Evolutionary conservation across 2,797 vertebrate genomes (phyloP).

Genomic region (Podargus strigoides): DNA sequence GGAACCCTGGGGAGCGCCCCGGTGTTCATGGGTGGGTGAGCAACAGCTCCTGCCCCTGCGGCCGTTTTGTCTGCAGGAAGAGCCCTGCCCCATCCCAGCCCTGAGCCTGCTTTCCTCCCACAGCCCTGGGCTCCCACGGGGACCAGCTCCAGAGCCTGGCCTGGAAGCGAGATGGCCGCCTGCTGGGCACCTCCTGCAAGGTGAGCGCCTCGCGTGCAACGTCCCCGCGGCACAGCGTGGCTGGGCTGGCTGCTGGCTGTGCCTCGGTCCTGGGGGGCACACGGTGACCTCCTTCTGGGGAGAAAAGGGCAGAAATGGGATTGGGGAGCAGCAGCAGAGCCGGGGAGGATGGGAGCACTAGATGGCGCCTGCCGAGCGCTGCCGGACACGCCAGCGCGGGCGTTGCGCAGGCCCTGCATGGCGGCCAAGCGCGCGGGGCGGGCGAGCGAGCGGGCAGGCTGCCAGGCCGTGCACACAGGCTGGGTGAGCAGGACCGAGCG

Average conservation of each 20-base stretch:
- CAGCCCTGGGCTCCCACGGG: constrained; percentile 84
- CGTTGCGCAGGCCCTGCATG: neutral
- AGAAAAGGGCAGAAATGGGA: neutral
- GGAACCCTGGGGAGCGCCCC: neutral
- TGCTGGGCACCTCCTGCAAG: constrained; percentile 88
- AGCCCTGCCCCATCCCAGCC: neutral
- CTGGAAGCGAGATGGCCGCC: constrained; percentile 88
- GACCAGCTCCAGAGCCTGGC: constrained; percentile 86
- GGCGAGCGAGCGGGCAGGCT: too few species aligned
- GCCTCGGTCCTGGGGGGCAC: fast-evolving
- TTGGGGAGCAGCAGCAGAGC: neutral
- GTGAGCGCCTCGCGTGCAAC: constrained; percentile 58
- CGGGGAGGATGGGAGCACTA: neutral
- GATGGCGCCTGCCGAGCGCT: constrained; percentile 29
- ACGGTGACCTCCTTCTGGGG: fast-evolving
- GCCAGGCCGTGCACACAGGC: too few species aligned
- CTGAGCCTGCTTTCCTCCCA: neutral
- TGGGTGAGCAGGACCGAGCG: fast-evolving
- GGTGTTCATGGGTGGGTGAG: neutral
- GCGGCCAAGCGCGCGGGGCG: too few species aligned
- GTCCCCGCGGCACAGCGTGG: fast-evolving
- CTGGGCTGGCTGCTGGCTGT: neutral
- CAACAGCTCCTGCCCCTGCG: fast-evolving
- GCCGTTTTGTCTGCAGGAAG: neutral
- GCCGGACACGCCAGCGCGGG: too few species aligned